A percentile compares a stretch with the other conserved stretches of the same genome.
Conservation (phyloP, 2,113 vertebrate species). For the Phyllostomus hastatus region DNA sequence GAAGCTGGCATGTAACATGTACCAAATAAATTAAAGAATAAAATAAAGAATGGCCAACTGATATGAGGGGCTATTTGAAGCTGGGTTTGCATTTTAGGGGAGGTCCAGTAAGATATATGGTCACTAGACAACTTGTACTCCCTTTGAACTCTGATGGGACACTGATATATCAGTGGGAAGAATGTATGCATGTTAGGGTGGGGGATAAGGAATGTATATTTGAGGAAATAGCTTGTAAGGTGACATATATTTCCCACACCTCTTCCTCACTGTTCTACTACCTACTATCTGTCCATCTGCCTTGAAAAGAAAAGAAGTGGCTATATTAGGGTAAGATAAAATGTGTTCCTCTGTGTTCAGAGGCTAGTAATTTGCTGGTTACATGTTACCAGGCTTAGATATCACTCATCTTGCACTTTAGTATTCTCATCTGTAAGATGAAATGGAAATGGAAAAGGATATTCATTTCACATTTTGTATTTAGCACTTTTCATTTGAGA, state of each 20-base stretch:
- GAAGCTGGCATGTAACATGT: neutral
- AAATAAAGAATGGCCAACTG: slow-evolving; percentile 4
- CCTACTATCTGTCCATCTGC: neutral
- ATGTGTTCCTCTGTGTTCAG: neutral
- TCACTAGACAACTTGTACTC: neutral
- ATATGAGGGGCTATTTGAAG: neutral
- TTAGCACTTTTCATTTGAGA: slow-evolving; percentile 50
- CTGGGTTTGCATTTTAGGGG: neutral
- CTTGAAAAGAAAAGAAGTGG: neutral
- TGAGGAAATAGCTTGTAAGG: neutral
- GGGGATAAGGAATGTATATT: neutral
- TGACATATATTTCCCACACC: neutral
- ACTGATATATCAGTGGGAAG: neutral
- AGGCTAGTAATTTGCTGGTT: slow-evolving; percentile 36
- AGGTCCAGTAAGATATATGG: neutral
- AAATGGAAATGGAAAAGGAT: slow-evolving; percentile 1
- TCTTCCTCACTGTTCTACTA: neutral
- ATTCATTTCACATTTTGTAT: slow-evolving; percentile 40
- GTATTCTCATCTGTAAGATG: slow-evolving; percentile 7
- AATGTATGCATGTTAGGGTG: neutral
- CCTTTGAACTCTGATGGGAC: neutral
- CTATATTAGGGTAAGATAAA: neutral
- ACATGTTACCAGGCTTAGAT: neutral
- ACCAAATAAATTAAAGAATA: neutral
- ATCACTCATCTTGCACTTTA: slow-evolving; percentile 24